Evolutionary conservation across 2,888 invertebrate species (phyloP).

Genomic region (Malacosoma neustria): DNA sequence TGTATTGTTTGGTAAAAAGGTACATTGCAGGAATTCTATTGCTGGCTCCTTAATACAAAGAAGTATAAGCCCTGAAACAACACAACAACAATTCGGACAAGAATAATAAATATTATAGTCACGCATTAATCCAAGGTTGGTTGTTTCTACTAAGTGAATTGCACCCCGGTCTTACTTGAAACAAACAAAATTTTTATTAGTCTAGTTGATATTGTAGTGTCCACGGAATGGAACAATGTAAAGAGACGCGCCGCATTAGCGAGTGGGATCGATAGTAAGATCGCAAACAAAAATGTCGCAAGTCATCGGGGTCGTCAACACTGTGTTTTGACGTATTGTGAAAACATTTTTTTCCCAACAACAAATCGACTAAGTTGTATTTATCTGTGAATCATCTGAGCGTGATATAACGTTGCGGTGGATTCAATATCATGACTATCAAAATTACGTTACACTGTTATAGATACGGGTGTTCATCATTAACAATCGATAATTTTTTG

Average conservation of each 20-base stretch:
- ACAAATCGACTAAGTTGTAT: slow-evolving; percentile 15
- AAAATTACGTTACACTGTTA: slow-evolving; percentile 4
- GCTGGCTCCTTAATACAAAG: no score
- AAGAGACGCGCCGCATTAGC: not conserved
- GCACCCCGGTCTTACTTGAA: not conserved
- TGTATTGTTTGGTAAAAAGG: no score
- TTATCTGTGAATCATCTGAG: slow-evolving; percentile 16
- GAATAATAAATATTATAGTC: not conserved
- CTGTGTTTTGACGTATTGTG: slow-evolving; percentile 47
- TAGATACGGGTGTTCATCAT: slow-evolving; percentile 2
- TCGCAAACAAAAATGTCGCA: slow-evolving; percentile 40
- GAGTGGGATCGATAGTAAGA: slow-evolving; percentile 41
- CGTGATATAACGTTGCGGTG: slow-evolving; percentile 1
- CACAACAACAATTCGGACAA: no score
- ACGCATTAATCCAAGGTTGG: not conserved
- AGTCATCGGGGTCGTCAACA: slow-evolving; percentile 64
- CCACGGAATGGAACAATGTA: not conserved
- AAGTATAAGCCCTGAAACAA: no score
- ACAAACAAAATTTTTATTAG: not conserved
- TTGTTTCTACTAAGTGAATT: not conserved
- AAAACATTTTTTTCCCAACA: slow-evolving; percentile 14
- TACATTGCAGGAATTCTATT: no score
- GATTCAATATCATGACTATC: not conserved
- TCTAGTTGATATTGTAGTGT: not conserved
- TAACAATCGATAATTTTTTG: not conserved